These are phyloP conservation scores for Steatocranus sp. DNA, from an alignment of 2,797 vertebrate genomes.

Conservation along the genomic window DNA sequence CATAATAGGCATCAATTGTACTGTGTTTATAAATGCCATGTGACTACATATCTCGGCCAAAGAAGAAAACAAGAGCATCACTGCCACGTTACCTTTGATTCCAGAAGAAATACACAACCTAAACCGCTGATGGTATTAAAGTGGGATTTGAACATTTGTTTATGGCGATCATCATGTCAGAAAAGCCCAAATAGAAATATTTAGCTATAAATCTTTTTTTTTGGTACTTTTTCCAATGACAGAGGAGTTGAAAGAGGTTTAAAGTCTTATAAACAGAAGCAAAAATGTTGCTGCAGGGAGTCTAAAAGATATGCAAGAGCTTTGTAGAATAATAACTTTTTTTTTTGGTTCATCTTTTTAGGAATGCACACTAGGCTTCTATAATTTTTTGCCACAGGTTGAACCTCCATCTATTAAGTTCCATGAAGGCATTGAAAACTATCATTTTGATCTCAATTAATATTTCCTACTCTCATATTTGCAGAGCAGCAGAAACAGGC, in stretches of 20 bases:
- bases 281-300: background rate
- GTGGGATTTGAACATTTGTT: background rate
- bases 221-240: background rate
- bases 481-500: background rate
- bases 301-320: background rate
- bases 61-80: background rate
- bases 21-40: conserved; percentile 32
- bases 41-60: conserved; percentile 13
- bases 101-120: conserved; percentile 1
- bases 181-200: background rate
- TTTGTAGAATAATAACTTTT: background rate
- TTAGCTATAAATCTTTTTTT: background rate
- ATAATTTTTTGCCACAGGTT: background rate
- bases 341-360: background rate
- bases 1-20: conserved; percentile 55
- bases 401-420: background rate
- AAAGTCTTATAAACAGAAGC: background rate
- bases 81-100: conserved; percentile 3
- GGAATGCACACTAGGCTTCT: background rate
- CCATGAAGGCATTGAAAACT: background rate
- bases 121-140: conserved; percentile 1
- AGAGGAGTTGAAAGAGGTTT: background rate
- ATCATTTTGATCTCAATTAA: background rate
- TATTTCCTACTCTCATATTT: background rate
- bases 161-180: background rate